Evolutionary conservation across 2,113 vertebrate species (phyloP).

Genomic region (Heterocephalus glaber): DNA sequence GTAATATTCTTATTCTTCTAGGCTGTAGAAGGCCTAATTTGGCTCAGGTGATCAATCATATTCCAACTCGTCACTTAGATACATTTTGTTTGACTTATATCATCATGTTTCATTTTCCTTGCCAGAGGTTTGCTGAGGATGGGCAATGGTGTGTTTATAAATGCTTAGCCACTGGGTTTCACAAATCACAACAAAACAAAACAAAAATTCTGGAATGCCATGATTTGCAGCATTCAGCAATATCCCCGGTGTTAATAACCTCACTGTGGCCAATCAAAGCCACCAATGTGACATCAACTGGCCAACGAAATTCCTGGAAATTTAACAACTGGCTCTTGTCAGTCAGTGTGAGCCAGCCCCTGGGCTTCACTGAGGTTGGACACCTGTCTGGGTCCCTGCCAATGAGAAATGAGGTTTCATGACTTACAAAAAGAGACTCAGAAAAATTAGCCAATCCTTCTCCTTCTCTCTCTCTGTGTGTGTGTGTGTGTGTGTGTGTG

Average conservation of each 20-base stretch:
- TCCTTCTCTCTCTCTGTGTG: too few relatives aligned
- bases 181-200: not conserved
- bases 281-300: not conserved
- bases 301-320: not conserved
- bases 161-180: slow-evolving; percentile 29
- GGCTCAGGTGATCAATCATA: not conserved
- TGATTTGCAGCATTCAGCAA: not conserved
- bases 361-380: not conserved
- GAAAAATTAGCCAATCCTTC: not conserved
- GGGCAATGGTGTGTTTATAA: not conserved
- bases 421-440: not conserved
- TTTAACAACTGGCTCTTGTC: not conserved
- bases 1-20: not conserved
- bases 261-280: not conserved
- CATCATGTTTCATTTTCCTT: not conserved
- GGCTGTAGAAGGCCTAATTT: not conserved
- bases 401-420: not conserved
- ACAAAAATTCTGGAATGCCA: not conserved
- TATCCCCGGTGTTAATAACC: not conserved
- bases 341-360: not conserved
- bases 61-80: not conserved
- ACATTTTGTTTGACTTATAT: not conserved
- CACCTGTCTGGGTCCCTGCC: not conserved
- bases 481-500: too few relatives aligned
- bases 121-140: not conserved